A percentile compares a stretch with the other conserved stretches of the same genome.
Evolutionary conservation across 2,888 invertebrate species (phyloP).

Genomic region (Stictocephala bisonia): DNA sequence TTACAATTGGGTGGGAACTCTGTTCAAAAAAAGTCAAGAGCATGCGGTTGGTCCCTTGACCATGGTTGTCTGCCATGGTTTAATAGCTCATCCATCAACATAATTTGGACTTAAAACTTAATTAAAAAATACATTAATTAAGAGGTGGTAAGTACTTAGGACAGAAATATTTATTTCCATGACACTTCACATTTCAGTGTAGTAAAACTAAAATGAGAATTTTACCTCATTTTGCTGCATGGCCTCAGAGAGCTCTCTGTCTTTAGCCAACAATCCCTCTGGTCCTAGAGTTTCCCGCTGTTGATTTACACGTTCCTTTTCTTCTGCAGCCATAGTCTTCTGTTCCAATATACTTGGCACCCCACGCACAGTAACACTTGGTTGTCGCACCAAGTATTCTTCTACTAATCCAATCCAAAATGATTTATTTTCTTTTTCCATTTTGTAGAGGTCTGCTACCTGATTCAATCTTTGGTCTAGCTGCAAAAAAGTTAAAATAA

Average conservation of each 20-base stretch:
- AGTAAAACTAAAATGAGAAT: no score
- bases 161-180: no score
- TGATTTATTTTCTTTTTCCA: conserved; percentile 71
- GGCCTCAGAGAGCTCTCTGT: conserved; percentile 73
- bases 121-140: no score
- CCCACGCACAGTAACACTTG: conserved; percentile 71
- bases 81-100: no score
- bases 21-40: no score
- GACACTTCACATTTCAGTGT: no score
- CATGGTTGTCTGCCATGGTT: no score
- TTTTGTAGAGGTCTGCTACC: conserved; percentile 70
- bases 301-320: conserved; percentile 75
- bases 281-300: conserved; percentile 75
- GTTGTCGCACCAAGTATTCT: conserved; percentile 74
- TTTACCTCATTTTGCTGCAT: conserved; percentile 80
- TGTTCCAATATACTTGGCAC: conserved; percentile 75
- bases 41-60: no score
- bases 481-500: no score
- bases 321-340: conserved; percentile 76
- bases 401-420: conserved; percentile 81
- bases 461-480: conserved; percentile 77
- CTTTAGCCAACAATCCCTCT: conserved; percentile 75
- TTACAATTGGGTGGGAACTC: no score
- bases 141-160: no score
- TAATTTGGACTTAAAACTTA: no score